A percentile compares a stretch with the other conserved stretches of the same genome.
These are phyloP conservation scores for Synanthedon myopaeformis DNA, from an alignment of 2,888 invertebrate genomes.

Conservation along the genomic window DNA sequence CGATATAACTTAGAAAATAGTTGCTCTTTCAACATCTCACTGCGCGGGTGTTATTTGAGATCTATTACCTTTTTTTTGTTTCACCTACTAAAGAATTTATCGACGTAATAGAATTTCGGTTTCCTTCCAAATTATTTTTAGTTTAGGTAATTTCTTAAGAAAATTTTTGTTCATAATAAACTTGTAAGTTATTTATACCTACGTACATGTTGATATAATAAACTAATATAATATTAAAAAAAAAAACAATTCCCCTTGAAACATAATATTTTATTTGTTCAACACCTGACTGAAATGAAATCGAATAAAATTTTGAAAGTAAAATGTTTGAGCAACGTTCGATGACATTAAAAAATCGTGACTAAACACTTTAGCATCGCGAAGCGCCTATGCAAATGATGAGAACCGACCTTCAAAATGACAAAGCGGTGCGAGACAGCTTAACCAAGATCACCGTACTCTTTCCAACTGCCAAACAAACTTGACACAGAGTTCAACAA, in stretches of 20 bases:
- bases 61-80: too few relatives aligned
- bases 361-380: conserved; percentile 34
- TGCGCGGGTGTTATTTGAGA: conserved; percentile 11
- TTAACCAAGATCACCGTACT: neutral
- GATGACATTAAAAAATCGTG: conserved; percentile 38
- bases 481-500: neutral
- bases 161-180: too few relatives aligned
- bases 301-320: conserved; percentile 5
- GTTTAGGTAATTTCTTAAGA: too few relatives aligned
- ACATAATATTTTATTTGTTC: too few relatives aligned
- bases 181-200: too few relatives aligned
- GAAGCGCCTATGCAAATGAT: conserved; percentile 41
- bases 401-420: conserved; percentile 43
- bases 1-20: conserved; percentile 20
- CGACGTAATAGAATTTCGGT: too few relatives aligned
- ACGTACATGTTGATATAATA: too few relatives aligned
- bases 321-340: conserved; percentile 17
- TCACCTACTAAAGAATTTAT: too few relatives aligned
- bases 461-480: conserved; percentile 11
- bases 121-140: too few relatives aligned
- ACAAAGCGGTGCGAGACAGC: conserved; percentile 14
- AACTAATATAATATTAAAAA: too few relatives aligned
- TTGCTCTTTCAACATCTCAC: conserved; percentile 19
- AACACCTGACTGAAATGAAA: too few relatives aligned
- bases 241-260: too few relatives aligned